A percentile compares a stretch with the other conserved stretches of the same genome.
phyloP scores from a whole-genome alignment of 2,797 vertebrate genomes.

The Echiichthys vipera region DNA sequence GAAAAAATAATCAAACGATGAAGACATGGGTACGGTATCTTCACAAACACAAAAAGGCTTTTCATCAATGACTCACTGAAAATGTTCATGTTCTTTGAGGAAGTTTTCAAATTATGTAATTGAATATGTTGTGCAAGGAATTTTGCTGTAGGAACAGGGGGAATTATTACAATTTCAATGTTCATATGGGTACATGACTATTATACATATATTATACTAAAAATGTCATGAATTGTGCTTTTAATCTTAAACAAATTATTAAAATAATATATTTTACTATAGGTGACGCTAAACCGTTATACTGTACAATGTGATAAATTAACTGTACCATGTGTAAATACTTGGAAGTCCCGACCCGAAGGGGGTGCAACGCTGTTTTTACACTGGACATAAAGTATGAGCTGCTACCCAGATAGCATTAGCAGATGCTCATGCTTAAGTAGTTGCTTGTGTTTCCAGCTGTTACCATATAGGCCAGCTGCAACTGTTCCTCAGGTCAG shows the following conservation, averaged over 20 bases:
- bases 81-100: neutral
- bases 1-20: neutral
- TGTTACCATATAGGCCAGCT: constrained; percentile 21
- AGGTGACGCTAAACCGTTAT: too few species aligned
- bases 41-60: neutral
- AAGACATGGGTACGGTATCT: neutral
- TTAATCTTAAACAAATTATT: too few species aligned
- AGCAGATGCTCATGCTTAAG: constrained; percentile 1
- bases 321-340: neutral
- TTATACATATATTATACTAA: too few species aligned
- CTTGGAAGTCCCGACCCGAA: neutral
- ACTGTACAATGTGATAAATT: too few species aligned
- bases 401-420: neutral
- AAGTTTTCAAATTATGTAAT: neutral
- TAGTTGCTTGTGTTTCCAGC: constrained; percentile 23
- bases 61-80: neutral
- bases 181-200: too few species aligned
- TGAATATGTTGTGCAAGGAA: too few species aligned
- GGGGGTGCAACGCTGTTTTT: neutral
- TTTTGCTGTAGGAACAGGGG: too few species aligned
- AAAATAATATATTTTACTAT: too few species aligned
- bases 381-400: neutral
- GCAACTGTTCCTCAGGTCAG: too few species aligned
- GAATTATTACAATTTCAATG: too few species aligned
- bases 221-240: too few species aligned